Evolutionary conservation across 2,113 vertebrate species (phyloP).

Genomic region (Poeciliopsis prolifica): DNA sequence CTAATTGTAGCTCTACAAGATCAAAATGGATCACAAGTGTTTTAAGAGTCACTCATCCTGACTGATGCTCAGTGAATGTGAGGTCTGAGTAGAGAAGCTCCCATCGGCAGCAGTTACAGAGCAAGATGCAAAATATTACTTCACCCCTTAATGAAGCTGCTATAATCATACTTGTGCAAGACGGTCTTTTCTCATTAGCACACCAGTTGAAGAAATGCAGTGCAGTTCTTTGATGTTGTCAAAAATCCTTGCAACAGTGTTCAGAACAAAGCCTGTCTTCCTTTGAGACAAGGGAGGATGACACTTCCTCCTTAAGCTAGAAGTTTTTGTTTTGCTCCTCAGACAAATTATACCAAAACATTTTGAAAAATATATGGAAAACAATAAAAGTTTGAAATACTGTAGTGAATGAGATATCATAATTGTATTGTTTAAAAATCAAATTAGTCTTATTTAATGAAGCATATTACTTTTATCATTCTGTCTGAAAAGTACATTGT

Average conservation of each 20-base stretch:
- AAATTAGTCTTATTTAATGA: background rate
- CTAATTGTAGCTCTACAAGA: conserved; percentile 34
- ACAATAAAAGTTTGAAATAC: background rate
- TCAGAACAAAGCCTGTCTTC: conserved; percentile 76
- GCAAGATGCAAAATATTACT: conserved; percentile 18
- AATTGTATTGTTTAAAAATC: background rate
- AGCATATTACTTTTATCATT: background rate
- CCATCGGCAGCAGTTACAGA: conserved; percentile 41
- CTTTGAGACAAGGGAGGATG: conserved; percentile 67
- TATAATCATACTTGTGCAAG: conserved; percentile 68
- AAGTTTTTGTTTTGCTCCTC: conserved; percentile 75
- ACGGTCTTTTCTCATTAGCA: conserved; percentile 73
- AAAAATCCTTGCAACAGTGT: conserved; percentile 71
- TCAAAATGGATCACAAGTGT: conserved; percentile 52
- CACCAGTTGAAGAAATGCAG: conserved; percentile 48
- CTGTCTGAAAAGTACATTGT: background rate
- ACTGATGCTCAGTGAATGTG: conserved; percentile 59
- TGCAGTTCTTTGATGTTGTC: conserved; percentile 76
- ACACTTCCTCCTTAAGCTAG: conserved; percentile 57
- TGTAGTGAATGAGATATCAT: background rate
- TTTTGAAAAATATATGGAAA: background rate
- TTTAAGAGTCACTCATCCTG: conserved; percentile 58
- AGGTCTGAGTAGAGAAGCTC: conserved; percentile 53
- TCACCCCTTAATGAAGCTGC: conserved; percentile 62
- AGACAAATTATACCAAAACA: conserved; percentile 44